These are phyloP conservation scores for Empidonax traillii DNA, from an alignment of 2,113 vertebrate genomes.

Conservation along the genomic window DNA sequence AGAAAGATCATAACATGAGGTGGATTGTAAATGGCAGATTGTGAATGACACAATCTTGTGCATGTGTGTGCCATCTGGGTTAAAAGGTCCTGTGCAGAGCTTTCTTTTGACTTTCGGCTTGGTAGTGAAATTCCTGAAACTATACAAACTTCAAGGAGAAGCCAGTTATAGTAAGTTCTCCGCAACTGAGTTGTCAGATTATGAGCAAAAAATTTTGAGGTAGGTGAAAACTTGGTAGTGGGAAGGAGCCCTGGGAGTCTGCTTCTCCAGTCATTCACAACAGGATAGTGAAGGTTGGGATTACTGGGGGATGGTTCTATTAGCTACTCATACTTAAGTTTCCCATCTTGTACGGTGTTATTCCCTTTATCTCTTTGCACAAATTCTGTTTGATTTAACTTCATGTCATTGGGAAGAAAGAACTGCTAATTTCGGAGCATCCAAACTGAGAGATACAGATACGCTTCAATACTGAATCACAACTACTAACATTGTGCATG, in stretches of 20 bases:
- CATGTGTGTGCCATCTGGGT: background rate
- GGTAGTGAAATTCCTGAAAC: background rate
- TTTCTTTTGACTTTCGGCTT: background rate
- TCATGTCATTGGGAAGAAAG: background rate
- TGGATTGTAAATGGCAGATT: background rate
- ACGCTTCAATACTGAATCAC: background rate
- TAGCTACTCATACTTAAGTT: background rate
- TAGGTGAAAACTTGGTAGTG: background rate
- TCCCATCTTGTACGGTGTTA: background rate
- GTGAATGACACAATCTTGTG: background rate
- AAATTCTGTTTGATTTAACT: background rate
- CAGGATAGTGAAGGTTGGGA: background rate
- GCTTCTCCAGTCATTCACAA: background rate
- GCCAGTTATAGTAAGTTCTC: background rate
- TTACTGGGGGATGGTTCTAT: background rate
- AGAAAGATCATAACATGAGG: background rate
- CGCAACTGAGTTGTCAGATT: background rate
- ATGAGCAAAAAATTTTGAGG: background rate
- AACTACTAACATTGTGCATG: background rate
- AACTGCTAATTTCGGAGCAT: background rate
- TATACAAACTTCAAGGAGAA: background rate
- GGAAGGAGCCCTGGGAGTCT: background rate
- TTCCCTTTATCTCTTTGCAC: background rate
- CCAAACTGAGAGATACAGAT: background rate
- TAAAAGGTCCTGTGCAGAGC: background rate